These are phyloP conservation scores for Dryomyza anilis DNA, from an alignment of 2,888 invertebrate genomes.

Conservation along the genomic window DNA sequence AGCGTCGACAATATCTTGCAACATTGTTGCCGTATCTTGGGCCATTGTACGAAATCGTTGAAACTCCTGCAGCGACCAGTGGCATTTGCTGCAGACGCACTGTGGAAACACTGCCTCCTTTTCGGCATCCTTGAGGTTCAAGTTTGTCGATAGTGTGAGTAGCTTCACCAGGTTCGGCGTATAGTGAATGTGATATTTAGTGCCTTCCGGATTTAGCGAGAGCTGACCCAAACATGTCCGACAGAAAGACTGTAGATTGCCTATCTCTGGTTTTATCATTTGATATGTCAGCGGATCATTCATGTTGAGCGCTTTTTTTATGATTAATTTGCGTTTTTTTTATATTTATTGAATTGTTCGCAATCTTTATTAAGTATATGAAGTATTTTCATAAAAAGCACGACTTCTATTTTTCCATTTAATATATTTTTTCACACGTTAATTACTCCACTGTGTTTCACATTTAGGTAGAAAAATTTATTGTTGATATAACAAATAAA, in stretches of 20 bases:
- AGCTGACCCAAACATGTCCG: constrained; percentile 6
- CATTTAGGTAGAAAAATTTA: too few species aligned
- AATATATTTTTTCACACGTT: too few species aligned
- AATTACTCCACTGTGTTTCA: too few species aligned
- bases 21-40: background rate
- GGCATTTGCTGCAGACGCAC: background rate
- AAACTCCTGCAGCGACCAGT: background rate
- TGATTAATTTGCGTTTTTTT: background rate
- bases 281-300: background rate
- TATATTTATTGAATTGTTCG: background rate
- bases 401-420: too few species aligned
- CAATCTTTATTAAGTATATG: background rate
- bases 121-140: background rate
- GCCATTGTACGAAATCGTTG: constrained; percentile 9
- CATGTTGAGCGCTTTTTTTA: background rate
- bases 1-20: constrained; percentile 8
- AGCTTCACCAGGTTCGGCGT: constrained; percentile 6
- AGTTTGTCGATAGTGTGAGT: background rate
- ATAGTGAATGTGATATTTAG: background rate
- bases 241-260: constrained; percentile 11
- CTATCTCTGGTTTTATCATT: background rate
- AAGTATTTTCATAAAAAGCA: background rate
- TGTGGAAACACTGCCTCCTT: constrained; percentile 2
- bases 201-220: background rate
- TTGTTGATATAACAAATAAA: too few species aligned